A percentile compares a stretch with the other conserved stretches of the same genome.
phyloP scores from a whole-genome alignment of 2,113 vertebrate species.

The Megatriorchis doriae region DNA sequence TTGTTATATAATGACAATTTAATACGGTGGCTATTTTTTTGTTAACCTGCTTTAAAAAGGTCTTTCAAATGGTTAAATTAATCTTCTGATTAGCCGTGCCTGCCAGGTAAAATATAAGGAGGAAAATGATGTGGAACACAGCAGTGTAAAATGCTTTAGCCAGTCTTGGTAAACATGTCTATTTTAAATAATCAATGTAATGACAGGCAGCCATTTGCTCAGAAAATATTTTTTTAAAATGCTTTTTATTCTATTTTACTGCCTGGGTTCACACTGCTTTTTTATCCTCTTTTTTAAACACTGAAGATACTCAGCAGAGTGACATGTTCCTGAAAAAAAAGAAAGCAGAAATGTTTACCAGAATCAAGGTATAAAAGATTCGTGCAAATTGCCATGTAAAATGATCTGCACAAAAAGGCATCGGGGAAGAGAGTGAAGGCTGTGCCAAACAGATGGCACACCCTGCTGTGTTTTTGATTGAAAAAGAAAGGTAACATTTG shows the following conservation, averaged over 20 bases:
- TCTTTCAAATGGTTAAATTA: slow-evolving; percentile 56
- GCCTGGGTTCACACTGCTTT: not conserved
- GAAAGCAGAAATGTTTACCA: slow-evolving; percentile 71
- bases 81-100: slow-evolving; percentile 66
- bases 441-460: slow-evolving; percentile 92
- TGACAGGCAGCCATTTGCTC: slow-evolving; percentile 67
- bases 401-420: slow-evolving; percentile 86
- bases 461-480: slow-evolving; percentile 92
- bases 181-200: slow-evolving; percentile 72
- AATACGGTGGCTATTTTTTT: slow-evolving; percentile 61
- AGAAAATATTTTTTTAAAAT: slow-evolving; percentile 35
- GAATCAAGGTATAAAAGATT: slow-evolving; percentile 73
- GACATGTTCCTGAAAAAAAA: slow-evolving; percentile 36
- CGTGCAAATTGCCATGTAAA: slow-evolving; percentile 81
- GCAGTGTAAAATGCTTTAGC: slow-evolving; percentile 20
- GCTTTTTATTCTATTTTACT: slow-evolving; percentile 45
- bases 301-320: slow-evolving; percentile 34
- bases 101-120: slow-evolving; percentile 62
- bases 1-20: slow-evolving; percentile 67
- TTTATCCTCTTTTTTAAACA: not conserved
- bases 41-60: slow-evolving; percentile 65
- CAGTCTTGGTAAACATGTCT: slow-evolving; percentile 68
- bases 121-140: slow-evolving; percentile 41
- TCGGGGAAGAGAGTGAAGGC: slow-evolving; percentile 77
- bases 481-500: slow-evolving; percentile 93